These are phyloP conservation scores for Cathartes aura DNA, from an alignment of 2,113 vertebrate species.

Conservation along the genomic window DNA sequence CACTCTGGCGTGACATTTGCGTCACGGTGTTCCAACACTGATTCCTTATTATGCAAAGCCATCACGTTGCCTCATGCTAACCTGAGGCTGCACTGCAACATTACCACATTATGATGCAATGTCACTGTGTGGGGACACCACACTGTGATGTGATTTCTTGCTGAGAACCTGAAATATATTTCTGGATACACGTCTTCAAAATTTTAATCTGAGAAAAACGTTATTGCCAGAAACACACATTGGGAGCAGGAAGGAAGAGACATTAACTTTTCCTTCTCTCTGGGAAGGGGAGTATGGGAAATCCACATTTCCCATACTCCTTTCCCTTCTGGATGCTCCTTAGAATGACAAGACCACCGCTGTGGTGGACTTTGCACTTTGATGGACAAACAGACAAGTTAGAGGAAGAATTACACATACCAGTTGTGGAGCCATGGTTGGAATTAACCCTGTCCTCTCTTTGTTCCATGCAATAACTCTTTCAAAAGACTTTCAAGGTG, in stretches of 20 bases:
- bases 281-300: no score
- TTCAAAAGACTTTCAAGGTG: neutral
- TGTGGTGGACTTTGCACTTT: neutral
- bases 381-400: neutral
- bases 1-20: neutral
- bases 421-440: neutral
- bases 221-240: rapidly evolving
- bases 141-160: neutral
- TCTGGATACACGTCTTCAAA: neutral
- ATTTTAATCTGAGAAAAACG: neutral
- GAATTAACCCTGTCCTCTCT: neutral
- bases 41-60: neutral
- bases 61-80: neutral
- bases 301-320: neutral
- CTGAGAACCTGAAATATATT: neutral
- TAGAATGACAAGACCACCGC: neutral
- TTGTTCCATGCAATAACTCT: neutral
- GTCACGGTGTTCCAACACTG: neutral
- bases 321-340: neutral
- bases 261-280: neutral
- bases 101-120: neutral
- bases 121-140: neutral
- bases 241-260: neutral
- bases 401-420: neutral
- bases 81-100: neutral